Conservation (phyloP, 2,888 invertebrate genomes). For the Lithophane semibrunnea region DNA sequence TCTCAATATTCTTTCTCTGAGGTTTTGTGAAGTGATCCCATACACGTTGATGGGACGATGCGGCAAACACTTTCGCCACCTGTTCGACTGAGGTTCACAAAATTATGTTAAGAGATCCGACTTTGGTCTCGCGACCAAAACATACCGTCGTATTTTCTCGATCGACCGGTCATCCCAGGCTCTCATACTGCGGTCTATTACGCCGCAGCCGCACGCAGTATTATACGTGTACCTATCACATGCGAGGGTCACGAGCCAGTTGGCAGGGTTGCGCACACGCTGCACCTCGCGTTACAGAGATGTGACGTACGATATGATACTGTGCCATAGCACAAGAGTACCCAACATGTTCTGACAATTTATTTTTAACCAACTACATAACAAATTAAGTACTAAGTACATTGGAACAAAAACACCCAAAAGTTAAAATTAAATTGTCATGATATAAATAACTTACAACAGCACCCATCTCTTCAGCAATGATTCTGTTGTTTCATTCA, state of each 20-base stretch:
- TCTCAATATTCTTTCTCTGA: conserved; percentile 99
- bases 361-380: conserved; percentile 50
- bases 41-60: conserved; percentile 99
- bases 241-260: conserved; percentile 64
- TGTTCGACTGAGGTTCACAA: conserved; percentile 96
- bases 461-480: conserved; percentile 53
- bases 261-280: conserved; percentile 65
- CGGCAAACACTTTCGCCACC: conserved; percentile 99
- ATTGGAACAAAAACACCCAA: neutral
- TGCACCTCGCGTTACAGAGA: conserved; percentile 53
- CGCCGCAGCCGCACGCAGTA: conserved; percentile 59
- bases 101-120: conserved; percentile 83
- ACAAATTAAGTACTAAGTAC: neutral
- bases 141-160: conserved; percentile 84
- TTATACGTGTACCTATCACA: conserved; percentile 73
- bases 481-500: conserved; percentile 48
- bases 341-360: conserved; percentile 67
- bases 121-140: conserved; percentile 76
- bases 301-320: conserved; percentile 32
- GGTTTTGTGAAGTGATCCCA: conserved; percentile 99
- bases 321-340: conserved; percentile 58
- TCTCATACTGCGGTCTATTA: conserved; percentile 65
- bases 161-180: conserved; percentile 78
- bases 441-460: conserved; percentile 77
- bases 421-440: conserved; percentile 70